Conservation (phyloP, 2,888 invertebrate genomes). For the Melanargia galathea region DNA sequence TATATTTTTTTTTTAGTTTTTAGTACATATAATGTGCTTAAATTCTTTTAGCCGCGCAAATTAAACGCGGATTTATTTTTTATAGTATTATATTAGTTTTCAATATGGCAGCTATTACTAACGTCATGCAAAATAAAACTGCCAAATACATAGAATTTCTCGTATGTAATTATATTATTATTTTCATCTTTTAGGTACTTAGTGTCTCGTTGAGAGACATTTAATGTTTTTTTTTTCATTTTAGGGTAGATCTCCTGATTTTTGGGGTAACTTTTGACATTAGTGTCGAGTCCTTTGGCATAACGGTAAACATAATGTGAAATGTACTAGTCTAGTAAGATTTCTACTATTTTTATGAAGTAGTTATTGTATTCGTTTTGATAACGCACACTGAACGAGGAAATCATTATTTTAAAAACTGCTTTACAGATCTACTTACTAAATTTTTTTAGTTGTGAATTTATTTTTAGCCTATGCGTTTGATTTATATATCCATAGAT, state of each 20-base stretch:
- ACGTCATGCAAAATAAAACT: conserved; percentile 45
- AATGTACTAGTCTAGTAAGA: conserved; percentile 45
- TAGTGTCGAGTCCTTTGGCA: conserved; percentile 46
- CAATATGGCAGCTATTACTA: conserved; percentile 51
- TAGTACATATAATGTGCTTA: conserved; percentile 60
- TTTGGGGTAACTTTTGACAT: conserved; percentile 35
- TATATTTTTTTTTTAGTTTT: conserved; percentile 56
- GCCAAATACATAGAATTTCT: conserved; percentile 51
- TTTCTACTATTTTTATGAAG: conserved; percentile 45
- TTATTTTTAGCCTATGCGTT: conserved; percentile 52
- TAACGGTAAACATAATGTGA: conserved; percentile 39
- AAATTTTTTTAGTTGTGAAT: neutral
- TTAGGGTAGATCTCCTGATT: conserved; percentile 43
- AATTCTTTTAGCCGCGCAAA: conserved; percentile 41
- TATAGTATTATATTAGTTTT: conserved; percentile 50
- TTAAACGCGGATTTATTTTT: conserved; percentile 47
- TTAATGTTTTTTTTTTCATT: conserved; percentile 39
- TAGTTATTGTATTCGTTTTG: conserved; percentile 41
- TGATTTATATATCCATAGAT: conserved; percentile 73
- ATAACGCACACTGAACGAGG: conserved; percentile 24
- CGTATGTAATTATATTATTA: conserved; percentile 44
- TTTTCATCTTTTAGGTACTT: conserved; percentile 53
- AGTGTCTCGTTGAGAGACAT: conserved; percentile 42
- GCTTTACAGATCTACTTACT: neutral
- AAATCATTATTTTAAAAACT: conserved; percentile 21